A percentile compares a stretch with the other conserved stretches of the same genome.
Conservation (phyloP, 53 echinoderm and acorn worm species). For the Astropecten irregularis region DNA sequence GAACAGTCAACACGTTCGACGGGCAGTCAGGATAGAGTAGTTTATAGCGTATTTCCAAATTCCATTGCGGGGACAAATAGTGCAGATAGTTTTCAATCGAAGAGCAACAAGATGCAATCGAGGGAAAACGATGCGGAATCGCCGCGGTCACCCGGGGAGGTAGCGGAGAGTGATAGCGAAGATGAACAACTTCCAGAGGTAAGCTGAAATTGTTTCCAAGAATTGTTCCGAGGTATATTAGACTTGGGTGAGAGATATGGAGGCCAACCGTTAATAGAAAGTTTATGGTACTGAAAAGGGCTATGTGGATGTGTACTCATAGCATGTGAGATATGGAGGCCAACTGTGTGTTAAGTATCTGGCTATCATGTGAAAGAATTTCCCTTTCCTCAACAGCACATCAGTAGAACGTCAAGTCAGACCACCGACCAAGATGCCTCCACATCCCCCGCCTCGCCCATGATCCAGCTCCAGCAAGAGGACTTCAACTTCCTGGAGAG, state of each 20-base stretch:
- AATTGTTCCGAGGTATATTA: too few relatives aligned
- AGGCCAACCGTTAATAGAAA: too few relatives aligned
- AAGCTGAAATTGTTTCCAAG: not conserved
- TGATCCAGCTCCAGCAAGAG: constrained; percentile 80
- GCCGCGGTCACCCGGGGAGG: not conserved
- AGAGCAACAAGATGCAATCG: not conserved
- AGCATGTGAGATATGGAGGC: too few relatives aligned
- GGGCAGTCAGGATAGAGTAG: not conserved
- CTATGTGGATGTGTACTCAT: too few relatives aligned
- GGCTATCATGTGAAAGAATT: too few relatives aligned
- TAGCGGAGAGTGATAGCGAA: constrained; percentile 9
- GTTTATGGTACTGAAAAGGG: too few relatives aligned
- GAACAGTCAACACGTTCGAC: not conserved
- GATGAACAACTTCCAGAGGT: constrained; percentile 12
- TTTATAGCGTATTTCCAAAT: not conserved
- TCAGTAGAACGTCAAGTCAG: constrained; percentile 39
- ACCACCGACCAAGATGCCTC: constrained; percentile 64
- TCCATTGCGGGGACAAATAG: not conserved
- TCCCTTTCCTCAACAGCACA: too few relatives aligned
- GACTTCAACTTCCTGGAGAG: constrained; percentile 98
- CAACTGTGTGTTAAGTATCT: too few relatives aligned
- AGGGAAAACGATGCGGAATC: constrained; percentile 4
- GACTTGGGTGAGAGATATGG: too few relatives aligned
- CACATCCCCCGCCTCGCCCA: constrained; percentile 68
- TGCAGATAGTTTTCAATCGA: not conserved